These are phyloP conservation scores for Alloplasta piceator DNA, from an alignment of 2,888 invertebrate species.

Conservation along the genomic window DNA sequence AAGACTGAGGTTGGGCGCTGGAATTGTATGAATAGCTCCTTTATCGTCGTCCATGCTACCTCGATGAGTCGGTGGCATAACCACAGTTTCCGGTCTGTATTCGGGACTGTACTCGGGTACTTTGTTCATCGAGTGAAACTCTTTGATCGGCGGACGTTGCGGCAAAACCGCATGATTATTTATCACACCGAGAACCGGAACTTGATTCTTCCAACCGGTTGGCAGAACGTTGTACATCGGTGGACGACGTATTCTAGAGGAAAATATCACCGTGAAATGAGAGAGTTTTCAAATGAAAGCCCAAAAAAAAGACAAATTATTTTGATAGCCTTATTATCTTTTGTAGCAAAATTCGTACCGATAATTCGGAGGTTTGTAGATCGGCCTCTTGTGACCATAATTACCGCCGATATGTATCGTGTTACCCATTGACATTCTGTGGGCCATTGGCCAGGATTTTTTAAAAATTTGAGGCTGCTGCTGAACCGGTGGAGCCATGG, in stretches of 20 bases:
- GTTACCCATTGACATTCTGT: conserved; percentile 78
- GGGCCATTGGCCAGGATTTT: conserved; percentile 77
- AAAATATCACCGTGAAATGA: background rate
- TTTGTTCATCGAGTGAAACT: conserved; percentile 76
- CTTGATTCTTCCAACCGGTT: conserved; percentile 72
- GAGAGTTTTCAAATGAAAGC: background rate
- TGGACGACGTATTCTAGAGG: conserved; percentile 74
- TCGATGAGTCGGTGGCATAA: conserved; percentile 74
- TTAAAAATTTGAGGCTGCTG: conserved; percentile 77
- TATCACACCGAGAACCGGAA: conserved; percentile 70
- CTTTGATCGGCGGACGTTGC: conserved; percentile 76
- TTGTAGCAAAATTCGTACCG: conserved; percentile 69
- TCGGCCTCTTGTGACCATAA: conserved; percentile 74
- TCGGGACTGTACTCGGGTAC: conserved; percentile 76
- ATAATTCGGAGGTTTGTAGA: conserved; percentile 75
- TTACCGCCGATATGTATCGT: conserved; percentile 74
- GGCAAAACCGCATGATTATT: conserved; percentile 74
- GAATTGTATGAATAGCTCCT: conserved; percentile 93
- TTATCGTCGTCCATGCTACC: conserved; percentile 82
- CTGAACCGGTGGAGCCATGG: conserved; percentile 75
- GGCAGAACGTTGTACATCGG: conserved; percentile 74
- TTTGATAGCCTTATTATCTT: background rate
- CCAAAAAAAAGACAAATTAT: background rate
- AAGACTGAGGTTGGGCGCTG: conserved; percentile 91
- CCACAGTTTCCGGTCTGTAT: conserved; percentile 72